Percentiles rank a stretch among this genome's conserved stretches.
phyloP scores from a whole-genome alignment of 2,888 invertebrate species.

The Xylophagus ater region DNA sequence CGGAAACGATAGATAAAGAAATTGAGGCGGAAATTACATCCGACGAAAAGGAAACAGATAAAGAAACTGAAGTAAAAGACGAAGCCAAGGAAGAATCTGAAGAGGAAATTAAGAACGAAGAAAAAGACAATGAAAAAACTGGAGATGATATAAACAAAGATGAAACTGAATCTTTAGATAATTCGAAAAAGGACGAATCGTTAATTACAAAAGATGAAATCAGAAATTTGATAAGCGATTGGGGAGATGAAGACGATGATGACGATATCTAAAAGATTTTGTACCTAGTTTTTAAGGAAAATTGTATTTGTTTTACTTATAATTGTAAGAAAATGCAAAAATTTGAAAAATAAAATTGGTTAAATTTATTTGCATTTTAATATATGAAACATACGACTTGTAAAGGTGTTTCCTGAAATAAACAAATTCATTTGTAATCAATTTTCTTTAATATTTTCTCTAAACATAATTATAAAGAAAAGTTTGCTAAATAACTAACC shows the following conservation, averaged over 20 bases:
- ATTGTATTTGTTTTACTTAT: no score
- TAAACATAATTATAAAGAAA: no score
- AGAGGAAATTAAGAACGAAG: constrained; percentile 2
- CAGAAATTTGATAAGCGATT: constrained; percentile 34
- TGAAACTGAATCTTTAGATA: constrained; percentile 11
- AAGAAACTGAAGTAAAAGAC: constrained; percentile 19
- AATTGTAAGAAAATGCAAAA: no score
- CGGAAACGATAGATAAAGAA: constrained; percentile 1
- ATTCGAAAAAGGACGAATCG: background rate
- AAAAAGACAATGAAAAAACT: constrained; percentile 17
- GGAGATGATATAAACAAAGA: constrained; percentile 14
- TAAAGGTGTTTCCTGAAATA: no score
- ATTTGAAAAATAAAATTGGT: no score
- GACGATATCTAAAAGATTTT: constrained; percentile 10
- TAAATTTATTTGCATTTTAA: no score
- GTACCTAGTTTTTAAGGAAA: no score
- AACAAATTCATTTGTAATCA: no score
- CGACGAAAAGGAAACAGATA: background rate
- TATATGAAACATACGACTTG: no score
- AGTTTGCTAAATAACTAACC: no score
- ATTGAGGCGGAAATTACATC: background rate
- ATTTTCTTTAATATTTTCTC: no score
- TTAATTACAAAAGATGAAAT: constrained; percentile 11
- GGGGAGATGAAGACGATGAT: constrained; percentile 37
- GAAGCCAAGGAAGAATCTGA: constrained; percentile 10